Base-by-base conservation (phyloP, 2,797 vertebrate species). In the Paratrypauchen microcephalus region DNA sequence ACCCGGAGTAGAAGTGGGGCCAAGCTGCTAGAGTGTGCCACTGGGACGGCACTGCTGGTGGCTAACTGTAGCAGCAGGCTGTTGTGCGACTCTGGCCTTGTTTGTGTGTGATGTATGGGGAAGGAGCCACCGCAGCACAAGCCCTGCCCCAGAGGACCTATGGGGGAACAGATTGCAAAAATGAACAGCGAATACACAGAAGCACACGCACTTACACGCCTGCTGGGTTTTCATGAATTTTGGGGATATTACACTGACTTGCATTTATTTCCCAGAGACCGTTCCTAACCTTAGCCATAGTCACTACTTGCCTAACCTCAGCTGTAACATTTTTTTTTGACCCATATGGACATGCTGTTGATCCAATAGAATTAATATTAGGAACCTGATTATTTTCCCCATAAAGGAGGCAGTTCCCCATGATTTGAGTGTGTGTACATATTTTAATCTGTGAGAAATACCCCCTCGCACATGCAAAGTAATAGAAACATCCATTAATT, bases 81-180 rank as follows among this genome's bases (percentile, higher is more conserved):
- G 86, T 83, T 90, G 65, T 89, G 75, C 83, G 83, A 81, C 83
- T 71, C 78, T 85, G 82, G 76, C 80, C 86, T 87, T 88, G 87
- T 88, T 88, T 91, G 84, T 60, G 63, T 78, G 69, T 90, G 90
- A 89, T 91, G 82, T 86, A 92, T 91, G 84, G 81, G 73, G 84
- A 74, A 63, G 77, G 81, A 30, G 28, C 68, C 84, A 78, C 78
- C 78, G 84, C 83, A 80, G 84, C 78, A 76, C 74, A 74, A 82
- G 74, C 79, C 70, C 59, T 45, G 80, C 81, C 89, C 82, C 87
- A 83, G 83, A 90, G 91, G 90, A 83, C 65, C 76, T 52, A 77
- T 85, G 80, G 75, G 81, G 86, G 87, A 92, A 90, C 86, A 88
- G 82, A 89, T 86, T 88, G 88, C 83, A 85, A 84, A 90, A 86